Percentiles rank a stretch among this genome's conserved stretches.
Conservation (phyloP, 2,797 vertebrate species). For the Selene dorsalis region DNA sequence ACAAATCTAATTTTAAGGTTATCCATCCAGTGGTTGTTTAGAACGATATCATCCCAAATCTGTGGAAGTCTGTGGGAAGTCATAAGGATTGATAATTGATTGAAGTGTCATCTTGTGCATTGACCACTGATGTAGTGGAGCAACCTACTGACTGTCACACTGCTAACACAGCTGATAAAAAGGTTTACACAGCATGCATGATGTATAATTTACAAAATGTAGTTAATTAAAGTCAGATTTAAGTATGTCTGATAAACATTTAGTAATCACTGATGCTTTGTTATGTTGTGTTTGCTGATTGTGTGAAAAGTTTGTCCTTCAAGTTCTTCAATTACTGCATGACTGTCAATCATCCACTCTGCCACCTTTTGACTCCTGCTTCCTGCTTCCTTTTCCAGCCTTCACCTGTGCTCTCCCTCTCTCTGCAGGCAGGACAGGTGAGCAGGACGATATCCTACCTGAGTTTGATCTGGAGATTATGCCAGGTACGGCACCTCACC, state of each 20-base stretch:
- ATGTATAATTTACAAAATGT: too few species aligned
- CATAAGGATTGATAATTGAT: too few species aligned
- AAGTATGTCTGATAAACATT: not conserved
- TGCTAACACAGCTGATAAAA: too few species aligned
- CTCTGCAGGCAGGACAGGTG: conserved; percentile 98
- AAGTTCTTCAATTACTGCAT: conserved; percentile 50
- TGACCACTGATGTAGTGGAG: too few species aligned
- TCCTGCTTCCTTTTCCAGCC: conserved; percentile 71
- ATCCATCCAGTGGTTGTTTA: not conserved
- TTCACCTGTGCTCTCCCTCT: conserved; percentile 88
- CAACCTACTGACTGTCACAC: too few species aligned
- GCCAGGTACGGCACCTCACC: conserved; percentile 92
- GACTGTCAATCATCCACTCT: conserved; percentile 49
- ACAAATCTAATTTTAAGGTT: not conserved
- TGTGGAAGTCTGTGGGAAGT: too few species aligned
- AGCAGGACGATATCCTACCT: conserved; percentile 97
- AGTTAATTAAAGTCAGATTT: too few species aligned
- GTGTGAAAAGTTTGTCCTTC: not conserved
- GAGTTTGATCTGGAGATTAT: conserved; percentile 99
- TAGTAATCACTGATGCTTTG: too few species aligned
- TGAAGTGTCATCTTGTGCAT: too few species aligned
- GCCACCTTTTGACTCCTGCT: conserved; percentile 76
- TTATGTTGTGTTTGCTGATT: conserved; percentile 17
- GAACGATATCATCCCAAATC: too few species aligned
- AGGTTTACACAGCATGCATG: too few species aligned